phyloP scores from a whole-genome alignment of 1,140 invertebrate genomes.

The Brachionus calyciflorus region DNA sequence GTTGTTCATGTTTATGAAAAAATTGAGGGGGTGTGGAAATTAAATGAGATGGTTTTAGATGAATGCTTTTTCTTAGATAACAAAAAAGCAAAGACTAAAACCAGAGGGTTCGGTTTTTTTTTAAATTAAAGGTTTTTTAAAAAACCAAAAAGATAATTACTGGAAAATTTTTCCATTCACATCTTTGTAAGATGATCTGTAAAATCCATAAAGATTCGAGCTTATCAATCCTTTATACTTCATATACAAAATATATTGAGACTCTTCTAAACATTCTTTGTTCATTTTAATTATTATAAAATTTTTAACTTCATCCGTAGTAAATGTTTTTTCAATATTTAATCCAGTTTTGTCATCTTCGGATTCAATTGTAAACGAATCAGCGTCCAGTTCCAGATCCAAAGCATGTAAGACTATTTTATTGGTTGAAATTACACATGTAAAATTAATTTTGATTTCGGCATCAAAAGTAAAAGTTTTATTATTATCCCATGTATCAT shows the following conservation, averaged over 20 bases:
- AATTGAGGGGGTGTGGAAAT: too few species aligned
- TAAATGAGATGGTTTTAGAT: too few species aligned
- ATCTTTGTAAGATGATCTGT: slow-evolving; percentile 31
- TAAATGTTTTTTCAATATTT: slow-evolving; percentile 64
- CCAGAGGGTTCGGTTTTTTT: too few species aligned
- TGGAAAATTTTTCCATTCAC: background rate
- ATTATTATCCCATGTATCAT: background rate
- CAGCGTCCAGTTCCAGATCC: background rate
- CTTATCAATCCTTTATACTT: slow-evolving; percentile 7
- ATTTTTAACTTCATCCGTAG: slow-evolving; percentile 48
- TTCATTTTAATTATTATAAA: slow-evolving; percentile 32
- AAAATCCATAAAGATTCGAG: slow-evolving; percentile 23
- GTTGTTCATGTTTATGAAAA: too few species aligned
- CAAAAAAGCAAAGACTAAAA: too few species aligned
- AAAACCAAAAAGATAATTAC: background rate
- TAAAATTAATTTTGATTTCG: slow-evolving; percentile 69
- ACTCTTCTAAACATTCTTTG: background rate
- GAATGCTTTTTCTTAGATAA: too few species aligned
- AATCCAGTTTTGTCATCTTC: background rate
- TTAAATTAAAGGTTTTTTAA: too few species aligned
- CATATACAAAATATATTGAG: background rate
- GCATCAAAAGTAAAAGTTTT: slow-evolving; percentile 67
- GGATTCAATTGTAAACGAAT: background rate
- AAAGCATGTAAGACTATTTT: slow-evolving; percentile 68
- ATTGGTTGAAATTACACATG: slow-evolving; percentile 63